Evolutionary conservation across 2,888 invertebrate genomes (phyloP).

Genomic region (Oligia strigilis): DNA sequence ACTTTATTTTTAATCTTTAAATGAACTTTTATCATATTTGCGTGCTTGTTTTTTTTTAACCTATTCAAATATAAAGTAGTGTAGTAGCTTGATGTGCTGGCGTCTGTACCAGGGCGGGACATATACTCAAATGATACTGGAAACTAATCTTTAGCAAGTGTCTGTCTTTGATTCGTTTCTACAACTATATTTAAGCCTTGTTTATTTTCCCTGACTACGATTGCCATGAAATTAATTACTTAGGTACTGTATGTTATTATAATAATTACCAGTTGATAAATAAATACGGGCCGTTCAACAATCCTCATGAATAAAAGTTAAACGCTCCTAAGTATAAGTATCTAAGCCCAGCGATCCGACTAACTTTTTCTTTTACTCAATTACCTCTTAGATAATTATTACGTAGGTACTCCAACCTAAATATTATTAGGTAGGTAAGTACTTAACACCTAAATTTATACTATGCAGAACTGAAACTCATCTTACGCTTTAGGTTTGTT

Average conservation of each 20-base stretch:
- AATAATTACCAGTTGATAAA: constrained; percentile 10
- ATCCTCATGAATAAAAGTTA: neutral
- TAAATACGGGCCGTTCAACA: neutral
- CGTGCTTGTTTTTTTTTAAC: neutral
- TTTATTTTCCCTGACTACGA: constrained; percentile 17
- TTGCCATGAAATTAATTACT: constrained; percentile 14
- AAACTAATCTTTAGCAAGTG: neutral
- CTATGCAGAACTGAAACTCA: constrained; percentile 21
- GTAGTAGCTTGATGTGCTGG: too few relatives aligned
- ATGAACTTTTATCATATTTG: constrained; percentile 6
- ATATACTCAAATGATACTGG: neutral
- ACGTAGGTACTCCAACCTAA: constrained; percentile 26
- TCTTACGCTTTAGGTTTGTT: constrained; percentile 23
- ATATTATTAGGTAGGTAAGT: constrained; percentile 27
- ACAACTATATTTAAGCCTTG: neutral
- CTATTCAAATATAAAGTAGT: too few relatives aligned
- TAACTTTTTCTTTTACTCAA: neutral
- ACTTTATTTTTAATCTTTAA: constrained; percentile 1
- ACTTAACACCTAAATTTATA: constrained; percentile 19
- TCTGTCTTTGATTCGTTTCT: constrained; percentile 3
- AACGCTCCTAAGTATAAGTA: neutral
- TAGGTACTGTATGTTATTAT: neutral
- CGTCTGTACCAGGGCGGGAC: too few relatives aligned
- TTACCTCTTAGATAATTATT: neutral
- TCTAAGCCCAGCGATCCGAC: neutral